phyloP scores from a whole-genome alignment of 1,140 invertebrate species.

The Macrocentrus cingulum region DNA sequence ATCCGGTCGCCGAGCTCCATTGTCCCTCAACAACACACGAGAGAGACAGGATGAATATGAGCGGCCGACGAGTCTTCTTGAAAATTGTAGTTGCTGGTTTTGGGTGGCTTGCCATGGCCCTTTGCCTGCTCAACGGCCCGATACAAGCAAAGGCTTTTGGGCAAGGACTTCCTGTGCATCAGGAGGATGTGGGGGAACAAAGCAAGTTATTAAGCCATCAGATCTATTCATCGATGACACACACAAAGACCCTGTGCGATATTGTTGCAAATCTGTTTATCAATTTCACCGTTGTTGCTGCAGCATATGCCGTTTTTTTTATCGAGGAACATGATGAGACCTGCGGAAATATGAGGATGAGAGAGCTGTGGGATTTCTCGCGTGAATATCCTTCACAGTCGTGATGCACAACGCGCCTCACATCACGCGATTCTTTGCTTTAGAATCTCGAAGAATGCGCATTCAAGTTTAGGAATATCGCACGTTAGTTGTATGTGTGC shows the following conservation, averaged over 20 bases:
- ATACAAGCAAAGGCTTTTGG: conserved; percentile 18
- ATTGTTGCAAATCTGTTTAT: no score
- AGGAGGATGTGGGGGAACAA: not conserved
- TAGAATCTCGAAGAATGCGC: conserved; percentile 6
- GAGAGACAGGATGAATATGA: not conserved
- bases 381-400: conserved; percentile 6
- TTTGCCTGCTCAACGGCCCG: conserved; percentile 6
- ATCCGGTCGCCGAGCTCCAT: conserved; percentile 21
- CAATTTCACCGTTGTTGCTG: no score
- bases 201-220: not conserved
- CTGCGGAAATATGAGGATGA: not conserved
- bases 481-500: no score
- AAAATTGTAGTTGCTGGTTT: conserved; percentile 23
- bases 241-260: no score
- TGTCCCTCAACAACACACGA: conserved; percentile 10
- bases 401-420: not conserved
- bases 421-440: conserved; percentile 11
- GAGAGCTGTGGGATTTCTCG: not conserved
- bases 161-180: conserved; percentile 12
- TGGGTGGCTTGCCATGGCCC: not conserved
- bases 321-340: not conserved
- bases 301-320: not conserved
- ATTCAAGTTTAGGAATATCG: not conserved
- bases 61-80: conserved; percentile 17
- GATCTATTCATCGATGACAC: no score